These are phyloP conservation scores for Blastomussa wellsi DNA, from an alignment of 92 coral and sea anemone species.

Conservation along the genomic window DNA sequence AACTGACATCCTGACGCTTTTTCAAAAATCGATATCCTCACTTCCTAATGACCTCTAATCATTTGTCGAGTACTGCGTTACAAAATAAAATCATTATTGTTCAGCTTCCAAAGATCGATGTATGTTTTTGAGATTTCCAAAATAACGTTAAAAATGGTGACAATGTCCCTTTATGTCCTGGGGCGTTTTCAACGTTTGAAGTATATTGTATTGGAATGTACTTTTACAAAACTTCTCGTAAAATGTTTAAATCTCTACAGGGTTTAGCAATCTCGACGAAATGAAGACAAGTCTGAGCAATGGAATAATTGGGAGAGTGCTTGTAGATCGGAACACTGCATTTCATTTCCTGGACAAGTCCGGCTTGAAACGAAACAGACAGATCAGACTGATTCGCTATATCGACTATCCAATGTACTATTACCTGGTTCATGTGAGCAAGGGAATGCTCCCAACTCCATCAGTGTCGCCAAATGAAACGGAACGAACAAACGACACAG, in stretches of 20 bases:
- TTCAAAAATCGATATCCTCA: too few species aligned
- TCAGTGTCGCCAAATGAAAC: background rate
- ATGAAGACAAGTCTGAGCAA: slow-evolving; percentile 16
- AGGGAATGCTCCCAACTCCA: background rate
- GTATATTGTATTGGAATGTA: too few species aligned
- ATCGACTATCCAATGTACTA: slow-evolving; percentile 40
- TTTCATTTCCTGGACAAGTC: slow-evolving; percentile 38
- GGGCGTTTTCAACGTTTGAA: too few species aligned
- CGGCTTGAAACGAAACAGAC: slow-evolving; percentile 30
- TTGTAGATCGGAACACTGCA: slow-evolving; percentile 41
- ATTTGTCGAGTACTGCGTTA: too few species aligned
- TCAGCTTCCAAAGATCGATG: too few species aligned
- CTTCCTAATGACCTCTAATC: too few species aligned
- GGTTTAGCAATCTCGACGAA: slow-evolving; percentile 27
- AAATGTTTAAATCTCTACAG: slow-evolving; percentile 3
- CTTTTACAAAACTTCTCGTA: background rate
- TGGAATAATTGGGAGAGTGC: slow-evolving; percentile 35
- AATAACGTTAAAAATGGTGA: too few species aligned
- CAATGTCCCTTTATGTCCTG: background rate
- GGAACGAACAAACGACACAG: background rate
- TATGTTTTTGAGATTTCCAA: too few species aligned
- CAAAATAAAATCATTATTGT: too few species aligned
- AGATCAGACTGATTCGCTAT: slow-evolving; percentile 27
- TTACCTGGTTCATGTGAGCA: slow-evolving; percentile 5
- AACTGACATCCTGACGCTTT: too few species aligned